Conservation (phyloP, 2,888 invertebrate species). For the Ochlodes sylvanus region DNA sequence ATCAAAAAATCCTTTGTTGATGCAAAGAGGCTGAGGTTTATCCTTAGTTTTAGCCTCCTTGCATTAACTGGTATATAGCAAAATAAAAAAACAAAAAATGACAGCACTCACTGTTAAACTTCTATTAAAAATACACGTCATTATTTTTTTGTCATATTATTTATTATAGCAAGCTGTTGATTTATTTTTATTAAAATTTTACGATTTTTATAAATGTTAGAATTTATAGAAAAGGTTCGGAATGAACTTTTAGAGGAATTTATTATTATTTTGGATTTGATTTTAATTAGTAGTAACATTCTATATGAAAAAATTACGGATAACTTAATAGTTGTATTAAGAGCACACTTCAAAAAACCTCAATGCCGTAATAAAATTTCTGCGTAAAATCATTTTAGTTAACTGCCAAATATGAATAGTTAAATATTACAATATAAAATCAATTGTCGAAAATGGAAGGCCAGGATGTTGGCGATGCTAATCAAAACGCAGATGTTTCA, state of each 20-base stretch:
- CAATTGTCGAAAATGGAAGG: constrained; percentile 12
- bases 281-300: constrained; percentile 61
- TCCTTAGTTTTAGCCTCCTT: too few species aligned
- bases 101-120: too few species aligned
- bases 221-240: constrained; percentile 61
- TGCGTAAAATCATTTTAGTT: constrained; percentile 54
- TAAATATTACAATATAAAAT: not conserved
- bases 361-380: constrained; percentile 65
- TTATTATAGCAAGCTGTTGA: too few species aligned
- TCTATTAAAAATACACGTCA: too few species aligned
- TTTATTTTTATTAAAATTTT: constrained; percentile 34
- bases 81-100: too few species aligned
- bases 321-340: constrained; percentile 63
- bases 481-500: not conserved
- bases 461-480: not conserved
- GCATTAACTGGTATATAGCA: too few species aligned
- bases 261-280: constrained; percentile 63
- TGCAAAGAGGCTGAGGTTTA: too few species aligned
- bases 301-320: constrained; percentile 72
- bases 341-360: constrained; percentile 61
- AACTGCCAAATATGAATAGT: constrained; percentile 11
- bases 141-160: too few species aligned
- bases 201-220: constrained; percentile 59
- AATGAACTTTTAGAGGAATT: constrained; percentile 62
- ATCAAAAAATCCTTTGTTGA: too few species aligned